Evolutionary conservation across 1,140 invertebrate species (phyloP).

Genomic region (Leptonema lineaticorne): DNA sequence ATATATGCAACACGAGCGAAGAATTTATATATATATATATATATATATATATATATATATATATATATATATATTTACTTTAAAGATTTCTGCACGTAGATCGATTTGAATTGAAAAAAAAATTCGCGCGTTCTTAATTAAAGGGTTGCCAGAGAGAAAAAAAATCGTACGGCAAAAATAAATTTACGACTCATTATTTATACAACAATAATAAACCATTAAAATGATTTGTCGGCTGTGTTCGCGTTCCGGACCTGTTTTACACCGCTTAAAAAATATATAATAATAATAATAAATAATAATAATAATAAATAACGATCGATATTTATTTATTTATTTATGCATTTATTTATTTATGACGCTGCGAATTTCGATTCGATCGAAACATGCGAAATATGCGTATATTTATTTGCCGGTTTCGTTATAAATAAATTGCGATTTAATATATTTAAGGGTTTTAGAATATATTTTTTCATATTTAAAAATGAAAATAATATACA

Average conservation of each 20-base stretch:
- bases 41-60: too few relatives aligned
- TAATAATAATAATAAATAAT: too few relatives aligned
- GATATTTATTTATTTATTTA: too few relatives aligned
- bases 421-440: neutral
- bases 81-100: too few relatives aligned
- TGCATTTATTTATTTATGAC: too few relatives aligned
- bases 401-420: neutral
- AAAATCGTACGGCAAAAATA: neutral
- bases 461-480: too few relatives aligned
- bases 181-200: conserved; percentile 16
- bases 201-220: conserved; percentile 23
- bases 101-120: too few relatives aligned
- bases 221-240: conserved; percentile 20
- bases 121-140: neutral
- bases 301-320: neutral
- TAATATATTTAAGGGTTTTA: too few relatives aligned
- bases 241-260: neutral
- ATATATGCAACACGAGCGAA: too few relatives aligned
- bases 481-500: too few relatives aligned
- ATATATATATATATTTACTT: too few relatives aligned
- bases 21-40: too few relatives aligned
- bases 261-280: neutral
- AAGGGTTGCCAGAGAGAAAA: neutral
- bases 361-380: neutral
- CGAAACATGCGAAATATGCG: neutral